Base-by-base conservation (phyloP, 1,140 invertebrate genomes). In the Pseudomyrmex flavicornis region DNA sequence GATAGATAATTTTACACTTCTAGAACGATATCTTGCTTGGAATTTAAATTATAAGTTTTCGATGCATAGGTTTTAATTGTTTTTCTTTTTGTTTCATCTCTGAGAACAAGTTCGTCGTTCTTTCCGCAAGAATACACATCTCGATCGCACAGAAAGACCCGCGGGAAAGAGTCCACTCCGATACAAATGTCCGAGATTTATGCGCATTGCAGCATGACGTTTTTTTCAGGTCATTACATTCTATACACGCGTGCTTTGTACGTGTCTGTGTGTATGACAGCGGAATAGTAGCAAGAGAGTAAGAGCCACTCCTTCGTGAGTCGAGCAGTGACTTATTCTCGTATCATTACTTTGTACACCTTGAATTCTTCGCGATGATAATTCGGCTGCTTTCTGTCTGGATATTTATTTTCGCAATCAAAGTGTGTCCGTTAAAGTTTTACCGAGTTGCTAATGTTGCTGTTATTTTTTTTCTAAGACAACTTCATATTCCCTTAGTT, bases 251-350 rank as follows among this genome's bases (percentile, higher is more conserved):
- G 50, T 35, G 35, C 35, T 35, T 26, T 26, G 69, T 74, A 54
- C 12, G 70, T 44, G 12, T 62, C 3, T 66, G 13, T 15, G 15
- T 68, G 20, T 46, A 20, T 20, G 46, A 22, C 44, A 61, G 44
- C 52, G 72, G 17, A 7, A 73, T 58, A 62, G 48, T 61, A 73
- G 70, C 52, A 2, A 59, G 61, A 74, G 26, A 59, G 46, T 52
- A 35, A 62, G 65, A 44, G 82, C 82, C 82, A 84, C 82, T 80
- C 82, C 82, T 84, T 46, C 65, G 69, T 70, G 44, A 84, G 62
- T 68, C 20, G 54, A 35, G 35, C 17, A 46, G 62, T 62, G 52
- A 70, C 48, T 84, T 62, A 61, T 70, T 35, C 35, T 35, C 35
- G 5, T 48, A n/a, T 61, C 20, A 15, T 69, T 48, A 12, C 12